Evolutionary conservation across 2,113 vertebrate genomes (phyloP), one percentile per base, ranked within the genome.

Genomic region (Atractosteus spatula): DNA sequence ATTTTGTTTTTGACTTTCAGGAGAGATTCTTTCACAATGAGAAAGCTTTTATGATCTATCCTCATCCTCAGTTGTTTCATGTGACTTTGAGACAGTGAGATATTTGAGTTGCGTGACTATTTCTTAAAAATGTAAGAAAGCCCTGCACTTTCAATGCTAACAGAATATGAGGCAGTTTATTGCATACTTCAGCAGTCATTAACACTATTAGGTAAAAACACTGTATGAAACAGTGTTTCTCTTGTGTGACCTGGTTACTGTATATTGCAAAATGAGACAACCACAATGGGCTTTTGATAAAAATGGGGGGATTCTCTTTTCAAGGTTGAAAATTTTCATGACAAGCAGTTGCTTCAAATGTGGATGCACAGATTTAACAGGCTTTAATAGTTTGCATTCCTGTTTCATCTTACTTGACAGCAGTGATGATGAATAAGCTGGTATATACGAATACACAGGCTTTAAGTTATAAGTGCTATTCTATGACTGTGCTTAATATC

Each of bases 331-430:
- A 78, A 74, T 11, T 72, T 76, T 78, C 77, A 82, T 64, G 8
- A 65, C 78, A 84, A 76, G 47, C 71, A 76, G 76, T 77, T 78
- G 77, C 78, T 78, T 73, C 82, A 74, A 72, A 73, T 77, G 41
- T 13, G 44, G 79, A 14, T 14, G 55, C 47, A 45, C 61, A 66
- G 63, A 14, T n/a, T 51, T 71, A 74, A 74, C 70, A 44, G 71
- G 76, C 68, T 66, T 55, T 74, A 47, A 51, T 5, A 51, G 47
- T 10, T 51, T 10, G 5, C 10, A 51, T 51, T 51, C 10, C 47
- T 7, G 47, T 51, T 51, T 51, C 2, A 7, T 5, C 47, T 7
- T 7, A 51, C 5, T 7, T 51, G 47, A 51, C 47, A 10, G 47
- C 47, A 7, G 47, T 51, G 5, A 5, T 51, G 47, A 7, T 5